A percentile compares a stretch with the other conserved stretches of the same genome.
Evolutionary conservation across 1,140 invertebrate genomes (phyloP).

Genomic region (Bombus terrestris): DNA sequence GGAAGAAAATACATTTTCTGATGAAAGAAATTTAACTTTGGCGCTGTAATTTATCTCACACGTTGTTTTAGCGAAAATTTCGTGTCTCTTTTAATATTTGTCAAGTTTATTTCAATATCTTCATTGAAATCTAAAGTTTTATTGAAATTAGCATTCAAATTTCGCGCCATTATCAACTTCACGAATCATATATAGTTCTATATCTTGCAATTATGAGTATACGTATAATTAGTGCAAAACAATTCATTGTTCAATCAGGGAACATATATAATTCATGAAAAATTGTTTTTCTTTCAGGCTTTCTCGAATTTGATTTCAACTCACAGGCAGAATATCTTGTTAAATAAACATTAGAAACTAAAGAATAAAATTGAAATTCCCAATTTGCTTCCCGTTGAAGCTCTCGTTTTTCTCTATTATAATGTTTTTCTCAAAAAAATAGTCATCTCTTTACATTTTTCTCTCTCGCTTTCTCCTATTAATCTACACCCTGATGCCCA

Average conservation of each 20-base stretch:
- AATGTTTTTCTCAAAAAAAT: constrained; percentile 33
- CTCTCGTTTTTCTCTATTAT: not conserved
- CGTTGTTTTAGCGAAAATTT: not conserved
- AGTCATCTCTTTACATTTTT: constrained; percentile 45
- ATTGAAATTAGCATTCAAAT: too few relatives aligned
- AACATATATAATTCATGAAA: constrained; percentile 2
- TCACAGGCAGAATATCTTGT: not conserved
- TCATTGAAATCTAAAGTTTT: not conserved
- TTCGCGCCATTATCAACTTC: not conserved
- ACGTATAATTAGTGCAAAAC: not conserved
- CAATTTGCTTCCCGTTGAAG: constrained; percentile 17
- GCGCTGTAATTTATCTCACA: not conserved
- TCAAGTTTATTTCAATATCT: not conserved
- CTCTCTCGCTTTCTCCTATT: constrained; percentile 13
- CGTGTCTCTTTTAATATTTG: not conserved
- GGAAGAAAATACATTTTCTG: not conserved
- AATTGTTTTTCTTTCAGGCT: not conserved
- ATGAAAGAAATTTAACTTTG: not conserved
- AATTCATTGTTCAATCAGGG: not conserved
- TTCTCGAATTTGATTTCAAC: not conserved
- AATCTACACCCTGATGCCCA: constrained; percentile 55
- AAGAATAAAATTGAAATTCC: not conserved
- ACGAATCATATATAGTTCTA: not conserved
- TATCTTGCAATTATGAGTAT: not conserved
- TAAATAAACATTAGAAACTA: not conserved